Conservation (phyloP, 2,888 invertebrate genomes). For the Lydus trimaculatus region DNA sequence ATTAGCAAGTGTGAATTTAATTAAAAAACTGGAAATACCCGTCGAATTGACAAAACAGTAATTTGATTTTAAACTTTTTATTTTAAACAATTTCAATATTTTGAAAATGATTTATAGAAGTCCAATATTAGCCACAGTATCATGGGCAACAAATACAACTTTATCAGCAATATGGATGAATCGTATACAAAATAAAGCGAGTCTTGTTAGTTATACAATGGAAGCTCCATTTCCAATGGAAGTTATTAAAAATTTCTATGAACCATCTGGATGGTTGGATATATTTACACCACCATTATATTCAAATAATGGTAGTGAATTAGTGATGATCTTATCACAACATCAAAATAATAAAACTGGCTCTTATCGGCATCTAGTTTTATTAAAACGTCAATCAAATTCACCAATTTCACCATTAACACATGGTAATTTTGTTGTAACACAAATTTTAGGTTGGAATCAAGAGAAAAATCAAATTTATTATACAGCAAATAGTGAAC, state of each 20-base stretch:
- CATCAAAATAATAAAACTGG: constrained; percentile 66
- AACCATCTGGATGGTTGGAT: constrained; percentile 79
- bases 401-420: constrained; percentile 61
- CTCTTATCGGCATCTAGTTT: constrained; percentile 72
- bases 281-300: constrained; percentile 75
- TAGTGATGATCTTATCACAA: constrained; percentile 78
- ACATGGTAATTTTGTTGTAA: constrained; percentile 73
- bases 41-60: constrained; percentile 53
- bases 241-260: constrained; percentile 55
- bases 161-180: constrained; percentile 88
- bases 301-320: constrained; percentile 71
- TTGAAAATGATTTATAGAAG: constrained; percentile 51
- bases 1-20: constrained; percentile 57
- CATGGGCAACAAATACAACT: constrained; percentile 75
- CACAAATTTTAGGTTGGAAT: constrained; percentile 79
- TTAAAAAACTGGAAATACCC: constrained; percentile 49
- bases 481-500: constrained; percentile 81
- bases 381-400: constrained; percentile 62
- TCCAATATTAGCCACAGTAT: constrained; percentile 73
- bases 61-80: too few species aligned
- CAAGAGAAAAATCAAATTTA: constrained; percentile 72
- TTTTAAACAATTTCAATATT: constrained; percentile 41
- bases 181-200: constrained; percentile 80
- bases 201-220: constrained; percentile 50
- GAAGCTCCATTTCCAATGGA: constrained; percentile 25